Evolutionary conservation across 35 echinoderm and acorn worm species (phyloP), one percentile per base, ranked within the genome.

Genomic region (Holothuria glaberrima): DNA sequence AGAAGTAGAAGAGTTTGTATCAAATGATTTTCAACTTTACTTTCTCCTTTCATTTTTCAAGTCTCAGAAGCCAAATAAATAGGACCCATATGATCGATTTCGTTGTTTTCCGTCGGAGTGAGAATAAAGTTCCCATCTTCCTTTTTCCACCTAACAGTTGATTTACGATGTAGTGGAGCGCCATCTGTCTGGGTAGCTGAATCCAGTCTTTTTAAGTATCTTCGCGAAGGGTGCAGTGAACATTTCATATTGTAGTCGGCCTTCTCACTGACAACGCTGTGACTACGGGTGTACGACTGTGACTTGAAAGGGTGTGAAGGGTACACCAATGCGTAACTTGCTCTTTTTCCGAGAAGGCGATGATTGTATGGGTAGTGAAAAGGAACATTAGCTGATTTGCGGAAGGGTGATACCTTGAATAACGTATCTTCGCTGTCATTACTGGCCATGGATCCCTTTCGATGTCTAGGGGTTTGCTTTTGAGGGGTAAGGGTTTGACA

Each of bases 11-110:
- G 44, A 46, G 44, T 46, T 10, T 46, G 44, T 46, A 46, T 46
- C 4, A 46, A 46, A 46, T 46, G 44, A 46, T 4, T 46, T 4
- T 46, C 4, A 46, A 4, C 10, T 10, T 46, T 46, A 46, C 10
- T 46, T 46, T 10, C 44, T 46, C 4, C 10, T 46, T 46, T 46
- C 44, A 46, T 46, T 46, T 46, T 46, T 46, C 10, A 46, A 5
- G 44, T 45, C 52, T 83, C 79, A 27, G 48, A 33, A 4, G 79
- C 17, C 52, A 83, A 58, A 46, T 83, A 83, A 61, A 83, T 83
- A 21, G 79, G 79, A 54, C 79, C 79, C n/a, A 83, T 12, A 20
- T 83, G 79, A 30, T 83, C 79, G 18, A 83, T 83, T 83, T 83
- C 79, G 50, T 83, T 83, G 20, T 83, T 50, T 14, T 83, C 79